Conservation (phyloP, 2,888 invertebrate genomes). For the Phragmatobia fuliginosa region DNA sequence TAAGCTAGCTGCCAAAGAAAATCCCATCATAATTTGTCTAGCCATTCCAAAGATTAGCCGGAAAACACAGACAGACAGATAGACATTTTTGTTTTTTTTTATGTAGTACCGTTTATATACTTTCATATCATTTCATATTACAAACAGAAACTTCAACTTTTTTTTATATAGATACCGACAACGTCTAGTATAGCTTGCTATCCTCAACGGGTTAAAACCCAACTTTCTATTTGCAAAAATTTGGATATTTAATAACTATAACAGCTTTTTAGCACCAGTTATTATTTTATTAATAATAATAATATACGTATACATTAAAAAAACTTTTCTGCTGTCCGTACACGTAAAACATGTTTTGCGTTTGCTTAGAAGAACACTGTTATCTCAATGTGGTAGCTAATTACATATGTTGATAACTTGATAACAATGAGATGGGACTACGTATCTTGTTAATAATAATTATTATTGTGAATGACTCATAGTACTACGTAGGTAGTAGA, state of each 20-base stretch:
- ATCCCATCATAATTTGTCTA: too few species aligned
- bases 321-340: conserved; percentile 3
- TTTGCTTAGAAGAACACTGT: conserved; percentile 11
- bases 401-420: conserved; percentile 16
- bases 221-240: not conserved
- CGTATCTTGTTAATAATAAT: conserved; percentile 1
- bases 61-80: too few species aligned
- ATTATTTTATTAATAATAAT: not conserved
- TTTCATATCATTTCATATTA: too few species aligned
- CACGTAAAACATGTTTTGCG: not conserved
- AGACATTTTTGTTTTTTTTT: too few species aligned
- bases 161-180: not conserved
- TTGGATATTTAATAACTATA: not conserved
- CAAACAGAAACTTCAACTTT: too few species aligned
- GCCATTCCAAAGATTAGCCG: too few species aligned
- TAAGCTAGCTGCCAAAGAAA: too few species aligned
- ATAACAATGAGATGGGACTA: conserved; percentile 5
- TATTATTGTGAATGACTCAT: conserved; percentile 9
- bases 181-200: not conserved
- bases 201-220: too few species aligned
- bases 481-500: not conserved
- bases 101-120: too few species aligned
- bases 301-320: too few species aligned
- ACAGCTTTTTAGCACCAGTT: not conserved
- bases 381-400: conserved; percentile 31